phyloP scores from a whole-genome alignment of 2,113 vertebrate species.

The Bettongia penicillata region DNA sequence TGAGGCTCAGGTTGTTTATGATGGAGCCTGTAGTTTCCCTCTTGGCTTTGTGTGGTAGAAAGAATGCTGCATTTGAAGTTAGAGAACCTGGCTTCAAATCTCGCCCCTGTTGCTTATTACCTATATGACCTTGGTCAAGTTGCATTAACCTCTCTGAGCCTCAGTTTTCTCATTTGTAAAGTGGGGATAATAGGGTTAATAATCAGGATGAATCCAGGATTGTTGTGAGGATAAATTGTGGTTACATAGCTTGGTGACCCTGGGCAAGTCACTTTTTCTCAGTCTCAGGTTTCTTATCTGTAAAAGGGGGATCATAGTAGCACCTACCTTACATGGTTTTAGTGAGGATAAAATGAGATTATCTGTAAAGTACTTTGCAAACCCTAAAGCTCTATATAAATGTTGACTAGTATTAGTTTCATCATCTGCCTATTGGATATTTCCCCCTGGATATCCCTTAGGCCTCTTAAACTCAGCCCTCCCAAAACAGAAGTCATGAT shows the following conservation, averaged over 20 bases:
- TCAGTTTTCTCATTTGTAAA: neutral
- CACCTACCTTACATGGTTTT: neutral
- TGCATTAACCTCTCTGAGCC: neutral
- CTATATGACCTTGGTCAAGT: neutral
- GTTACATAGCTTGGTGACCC: no score
- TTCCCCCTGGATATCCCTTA: neutral
- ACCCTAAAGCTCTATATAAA: neutral
- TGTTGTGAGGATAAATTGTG: no score
- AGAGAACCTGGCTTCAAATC: no score
- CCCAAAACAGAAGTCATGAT: neutral
- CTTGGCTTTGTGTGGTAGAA: neutral
- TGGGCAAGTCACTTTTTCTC: neutral
- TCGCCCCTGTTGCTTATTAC: no score
- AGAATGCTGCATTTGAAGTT: no score
- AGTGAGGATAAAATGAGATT: neutral
- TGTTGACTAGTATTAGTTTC: neutral
- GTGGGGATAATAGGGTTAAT: neutral
- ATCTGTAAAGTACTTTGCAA: neutral
- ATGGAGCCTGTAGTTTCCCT: neutral
- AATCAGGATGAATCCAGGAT: no score
- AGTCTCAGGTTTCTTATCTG: neutral
- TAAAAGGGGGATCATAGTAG: neutral
- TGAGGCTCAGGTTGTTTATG: neutral
- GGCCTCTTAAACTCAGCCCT: neutral
- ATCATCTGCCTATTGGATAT: neutral